Conservation (phyloP, 2,113 vertebrate species). For the Hyla sarda region DNA sequence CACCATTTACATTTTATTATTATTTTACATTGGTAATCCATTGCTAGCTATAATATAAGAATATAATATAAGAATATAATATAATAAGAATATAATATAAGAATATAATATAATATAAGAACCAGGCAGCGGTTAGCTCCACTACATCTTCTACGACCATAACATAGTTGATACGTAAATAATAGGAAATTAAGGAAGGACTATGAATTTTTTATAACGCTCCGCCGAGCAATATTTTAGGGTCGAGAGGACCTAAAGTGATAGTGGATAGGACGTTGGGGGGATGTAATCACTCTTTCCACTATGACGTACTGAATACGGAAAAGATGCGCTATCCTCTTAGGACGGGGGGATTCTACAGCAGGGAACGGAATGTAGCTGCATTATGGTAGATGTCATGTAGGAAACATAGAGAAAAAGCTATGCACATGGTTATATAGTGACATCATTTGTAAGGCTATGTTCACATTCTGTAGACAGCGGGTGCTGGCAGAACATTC, state of each 20-base stretch:
- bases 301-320: neutral
- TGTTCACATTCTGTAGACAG: too few relatives aligned
- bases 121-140: neutral
- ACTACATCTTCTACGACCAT: neutral
- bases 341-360: neutral
- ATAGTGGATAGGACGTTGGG: neutral
- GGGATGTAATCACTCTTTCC: neutral
- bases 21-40: neutral
- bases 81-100: too few relatives aligned
- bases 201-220: neutral
- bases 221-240: neutral
- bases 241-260: slow-evolving; percentile 1
- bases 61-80: too few relatives aligned
- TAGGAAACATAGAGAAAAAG: neutral
- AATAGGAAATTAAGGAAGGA: neutral
- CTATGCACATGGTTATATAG: neutral
- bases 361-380: neutral
- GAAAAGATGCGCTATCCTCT: neutral
- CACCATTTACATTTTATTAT: neutral
- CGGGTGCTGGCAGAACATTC: too few relatives aligned
- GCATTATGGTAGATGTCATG: neutral
- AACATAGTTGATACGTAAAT: neutral
- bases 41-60: neutral
- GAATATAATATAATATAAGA: neutral
- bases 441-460: too few relatives aligned